Base-by-base conservation (phyloP, 2,888 invertebrate genomes). In the Himalopsyche tibetana region DNA sequence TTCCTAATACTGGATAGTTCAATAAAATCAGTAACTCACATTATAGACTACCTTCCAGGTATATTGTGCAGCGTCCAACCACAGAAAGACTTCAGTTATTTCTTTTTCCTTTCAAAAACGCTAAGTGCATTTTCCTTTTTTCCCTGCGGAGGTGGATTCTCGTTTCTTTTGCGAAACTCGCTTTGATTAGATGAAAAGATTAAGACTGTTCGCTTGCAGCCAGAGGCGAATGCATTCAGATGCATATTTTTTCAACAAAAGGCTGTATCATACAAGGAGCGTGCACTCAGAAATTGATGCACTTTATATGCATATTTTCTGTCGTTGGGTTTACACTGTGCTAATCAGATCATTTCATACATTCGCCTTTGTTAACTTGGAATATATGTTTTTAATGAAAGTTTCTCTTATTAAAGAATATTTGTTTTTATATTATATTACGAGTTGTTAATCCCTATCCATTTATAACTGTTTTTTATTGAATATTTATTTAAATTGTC, bases 141-240 rank as follows among this genome's bases (percentile, higher is more conserved):
- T 11, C 63, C 63, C 63, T 63, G 19, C 5, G 63, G 19, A 63
- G 28, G 63, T 63, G 19, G 28, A 63, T 19, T 28, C 28, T 28
- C 63, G 28, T 63, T 63, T 63, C 63, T 63, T 63, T 63, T 63
- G 63, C 63, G 19, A 63, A 28, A 19, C 63, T 19, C 63, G 28
- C 63, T 63, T 19, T 63, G 63, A 63, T 63, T 63, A 63, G 63
- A 63, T 63, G 63, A 63, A 63, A 28, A 63, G 63, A 63, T 63
- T 63, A 63, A 63, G 63, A 63, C 28, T 63, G 63, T 63, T n/a
- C 63, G 28, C 63, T 19, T 19, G 19, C 63, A 63, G 63, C n/a
- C 19, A 63, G 28, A 63, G 15, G 63, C 19, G 63, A 63, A 19
- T 63, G 63, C 63, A 63, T 63, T 19, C 19, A 15, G 9, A 63